These are phyloP conservation scores for Onthophagus sagittarius DNA, from an alignment of 2,888 invertebrate species.

Conservation along the genomic window DNA sequence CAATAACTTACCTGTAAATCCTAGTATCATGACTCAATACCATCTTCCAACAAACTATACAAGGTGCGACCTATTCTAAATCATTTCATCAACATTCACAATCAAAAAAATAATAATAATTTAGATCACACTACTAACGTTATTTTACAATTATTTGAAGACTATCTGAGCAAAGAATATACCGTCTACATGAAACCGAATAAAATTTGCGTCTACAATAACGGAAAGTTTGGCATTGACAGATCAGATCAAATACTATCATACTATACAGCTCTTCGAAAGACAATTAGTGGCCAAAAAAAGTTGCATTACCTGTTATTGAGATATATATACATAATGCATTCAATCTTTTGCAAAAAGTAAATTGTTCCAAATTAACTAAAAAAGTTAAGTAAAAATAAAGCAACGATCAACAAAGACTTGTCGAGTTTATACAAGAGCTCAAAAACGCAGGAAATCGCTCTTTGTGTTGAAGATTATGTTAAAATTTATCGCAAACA, in stretches of 20 bases:
- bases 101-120: too few species aligned
- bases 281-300: slow-evolving; percentile 28
- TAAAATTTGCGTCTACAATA: too few species aligned
- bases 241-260: slow-evolving; percentile 31
- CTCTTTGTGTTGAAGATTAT: slow-evolving; percentile 30
- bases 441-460: too few species aligned
- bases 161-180: too few species aligned
- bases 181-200: too few species aligned
- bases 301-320: slow-evolving; percentile 13
- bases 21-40: too few species aligned
- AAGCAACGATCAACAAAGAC: slow-evolving; percentile 27
- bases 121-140: too few species aligned
- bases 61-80: too few species aligned
- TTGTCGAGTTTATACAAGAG: slow-evolving; percentile 3
- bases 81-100: too few species aligned
- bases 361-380: slow-evolving; percentile 30
- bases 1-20: too few species aligned
- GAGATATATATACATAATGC: slow-evolving; percentile 28
- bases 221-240: slow-evolving; percentile 31
- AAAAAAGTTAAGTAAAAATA: slow-evolving; percentile 21
- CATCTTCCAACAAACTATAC: too few species aligned
- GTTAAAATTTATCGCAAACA: slow-evolving; percentile 31
- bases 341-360: slow-evolving; percentile 31
- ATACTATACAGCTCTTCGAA: slow-evolving; percentile 30
- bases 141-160: too few species aligned